Base-by-base conservation (phyloP, 2,888 invertebrate genomes). In the Epinotia nisella region DNA sequence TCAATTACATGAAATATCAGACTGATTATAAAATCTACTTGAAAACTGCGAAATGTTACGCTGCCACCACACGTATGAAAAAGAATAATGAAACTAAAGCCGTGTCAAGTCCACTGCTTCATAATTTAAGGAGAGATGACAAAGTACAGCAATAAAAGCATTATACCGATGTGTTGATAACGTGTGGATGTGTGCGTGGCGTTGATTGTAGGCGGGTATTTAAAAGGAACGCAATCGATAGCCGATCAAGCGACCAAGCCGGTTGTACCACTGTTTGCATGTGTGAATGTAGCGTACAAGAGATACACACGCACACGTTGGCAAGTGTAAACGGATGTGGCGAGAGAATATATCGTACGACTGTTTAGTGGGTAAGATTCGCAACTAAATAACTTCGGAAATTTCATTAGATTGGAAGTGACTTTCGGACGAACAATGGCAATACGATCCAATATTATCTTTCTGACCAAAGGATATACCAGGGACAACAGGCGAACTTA, bases 171-270 rank as follows among this genome's bases (percentile, higher is more conserved):
- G 72, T 68, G 68, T 51, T 62, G 72, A 62, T 62, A 64, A 64
- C 24, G 56, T 58, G 62, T 58, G 68, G n/a, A 51, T 73, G 72
- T 75, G 69, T 69, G 73, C 41, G 78, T 77, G 74, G 76, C 79
- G 81, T 79, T 81, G 80, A 83, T 83, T 83, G 80, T 80, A 79
- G 79, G 79, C 78, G 82, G 80, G 85, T 85, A 84, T 87, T 87
- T 86, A 84, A 78, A 78, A 77, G 77, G 84, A 80, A 82, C 84
- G 84, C 86, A 87, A 90, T 91, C 91, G 88, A 90, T 89, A 84
- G 84, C 82, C 84, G 87, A 90, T 89, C 86, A 78, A 81, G 83
- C 80, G 81, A 81, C 79, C 79, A 76, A 81, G 85, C 87, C 86
- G 85, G 88, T 88, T 82, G 78, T 73, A 75, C 69, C 73, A 55